Conservation (phyloP, 2,113 vertebrate species). For the Serinus canaria region DNA sequence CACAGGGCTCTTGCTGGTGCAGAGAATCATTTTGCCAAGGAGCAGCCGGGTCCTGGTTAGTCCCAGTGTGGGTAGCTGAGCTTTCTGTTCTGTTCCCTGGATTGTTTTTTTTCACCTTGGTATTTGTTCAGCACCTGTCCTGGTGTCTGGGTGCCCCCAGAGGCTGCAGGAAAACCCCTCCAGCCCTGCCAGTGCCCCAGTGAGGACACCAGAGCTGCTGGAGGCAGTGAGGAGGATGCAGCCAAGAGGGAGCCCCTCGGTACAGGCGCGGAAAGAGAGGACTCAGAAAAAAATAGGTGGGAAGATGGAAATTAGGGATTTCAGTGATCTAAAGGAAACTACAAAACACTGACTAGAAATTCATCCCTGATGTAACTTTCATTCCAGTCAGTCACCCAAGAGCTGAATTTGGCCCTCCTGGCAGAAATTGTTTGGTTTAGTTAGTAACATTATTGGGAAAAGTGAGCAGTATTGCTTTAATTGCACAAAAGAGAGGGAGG, state of each 20-base stretch:
- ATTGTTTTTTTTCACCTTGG: not conserved
- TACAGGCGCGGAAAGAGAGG: fast-evolving
- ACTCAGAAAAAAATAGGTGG: not conserved
- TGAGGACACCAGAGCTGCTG: not conserved
- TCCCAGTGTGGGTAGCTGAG: not conserved
- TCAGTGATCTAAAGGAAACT: not conserved
- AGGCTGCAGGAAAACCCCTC: not conserved
- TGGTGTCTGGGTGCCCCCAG: not conserved
- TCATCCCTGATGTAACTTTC: not conserved
- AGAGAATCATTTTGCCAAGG: not conserved
- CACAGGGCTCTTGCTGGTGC: not conserved
- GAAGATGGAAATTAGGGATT: not conserved
- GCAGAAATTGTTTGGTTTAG: not conserved
- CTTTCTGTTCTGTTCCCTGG: not conserved
- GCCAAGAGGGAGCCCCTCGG: not conserved
- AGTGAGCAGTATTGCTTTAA: not conserved
- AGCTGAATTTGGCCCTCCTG: not conserved
- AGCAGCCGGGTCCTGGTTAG: not conserved
- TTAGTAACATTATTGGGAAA: not conserved
- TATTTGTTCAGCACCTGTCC: not conserved
- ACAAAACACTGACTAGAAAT: not conserved
- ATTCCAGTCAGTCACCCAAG: not conserved
- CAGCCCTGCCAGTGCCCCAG: not conserved
- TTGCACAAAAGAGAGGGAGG: constrained; percentile 13
- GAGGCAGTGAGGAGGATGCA: not conserved